Percentiles rank a stretch among this genome's conserved stretches.
Conservation (phyloP, 92 coral and sea anemone species). For the Actinostola sp. region DNA sequence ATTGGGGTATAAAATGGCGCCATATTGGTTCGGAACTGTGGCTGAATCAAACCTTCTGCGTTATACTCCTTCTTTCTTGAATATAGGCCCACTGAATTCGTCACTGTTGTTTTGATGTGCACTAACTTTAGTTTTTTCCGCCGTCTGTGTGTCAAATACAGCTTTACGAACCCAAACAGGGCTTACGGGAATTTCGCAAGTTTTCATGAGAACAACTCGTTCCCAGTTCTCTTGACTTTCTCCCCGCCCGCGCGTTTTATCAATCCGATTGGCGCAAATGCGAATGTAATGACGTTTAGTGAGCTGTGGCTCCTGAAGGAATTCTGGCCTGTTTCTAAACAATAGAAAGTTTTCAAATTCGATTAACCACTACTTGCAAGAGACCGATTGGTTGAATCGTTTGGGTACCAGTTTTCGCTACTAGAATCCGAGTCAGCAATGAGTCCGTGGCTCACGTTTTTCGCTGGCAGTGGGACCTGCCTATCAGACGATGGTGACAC, state of each 20-base stretch:
- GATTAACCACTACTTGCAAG: constrained; percentile 38
- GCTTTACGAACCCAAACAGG: constrained; percentile 45
- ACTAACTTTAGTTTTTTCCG: constrained; percentile 10
- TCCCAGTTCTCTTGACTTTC: constrained; percentile 28
- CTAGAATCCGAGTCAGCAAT: constrained; percentile 12
- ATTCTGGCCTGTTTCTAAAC: constrained; percentile 15
- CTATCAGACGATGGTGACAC: constrained; percentile 9
- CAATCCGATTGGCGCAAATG: constrained; percentile 17
- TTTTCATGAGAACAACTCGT: constrained; percentile 18
- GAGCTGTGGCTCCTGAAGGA: constrained; percentile 1
- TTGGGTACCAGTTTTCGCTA: not conserved
- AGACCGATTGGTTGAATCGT: constrained; percentile 11
- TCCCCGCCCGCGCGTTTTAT: not conserved
- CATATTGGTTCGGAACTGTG: no score
- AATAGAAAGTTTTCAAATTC: constrained; percentile 21
- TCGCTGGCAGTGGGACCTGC: not conserved
- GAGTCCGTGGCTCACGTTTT: not conserved
- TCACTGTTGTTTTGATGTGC: constrained; percentile 12
- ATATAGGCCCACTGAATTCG: not conserved
- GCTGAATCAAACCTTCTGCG: not conserved
- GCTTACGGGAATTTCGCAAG: constrained; percentile 13
- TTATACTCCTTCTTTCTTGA: constrained; percentile 28
- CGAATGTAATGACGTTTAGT: constrained; percentile 33
- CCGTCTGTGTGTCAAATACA: constrained; percentile 3
- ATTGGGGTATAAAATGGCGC: no score